These are phyloP conservation scores for Epizoanthus illoricatus DNA, from an alignment of 92 coral and sea anemone species.

Conservation along the genomic window DNA sequence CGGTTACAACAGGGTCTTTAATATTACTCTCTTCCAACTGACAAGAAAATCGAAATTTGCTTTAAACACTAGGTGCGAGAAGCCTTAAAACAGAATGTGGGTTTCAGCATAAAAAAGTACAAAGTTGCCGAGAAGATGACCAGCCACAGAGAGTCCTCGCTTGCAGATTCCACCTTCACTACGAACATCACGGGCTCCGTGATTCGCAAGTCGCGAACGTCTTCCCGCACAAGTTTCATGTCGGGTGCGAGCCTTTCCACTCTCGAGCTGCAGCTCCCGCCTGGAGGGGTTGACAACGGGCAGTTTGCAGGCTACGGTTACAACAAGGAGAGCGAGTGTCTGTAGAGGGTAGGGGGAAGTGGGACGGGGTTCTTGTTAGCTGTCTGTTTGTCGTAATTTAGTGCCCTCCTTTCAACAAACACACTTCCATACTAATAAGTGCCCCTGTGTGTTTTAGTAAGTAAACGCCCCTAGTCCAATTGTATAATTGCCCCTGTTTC, in stretches of 20 bases:
- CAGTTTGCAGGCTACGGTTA: neutral
- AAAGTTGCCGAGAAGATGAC: conserved; percentile 24
- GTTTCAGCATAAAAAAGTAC: neutral
- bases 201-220: neutral
- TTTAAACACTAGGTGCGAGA: conserved; percentile 7
- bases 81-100: conserved; percentile 14
- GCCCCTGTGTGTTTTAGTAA: too few relatives aligned
- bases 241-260: conserved; percentile 16
- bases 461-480: too few relatives aligned
- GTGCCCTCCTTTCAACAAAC: too few relatives aligned
- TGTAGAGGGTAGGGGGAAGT: neutral
- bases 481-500: too few relatives aligned
- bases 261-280: conserved; percentile 17
- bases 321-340: conserved; percentile 38
- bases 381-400: too few relatives aligned
- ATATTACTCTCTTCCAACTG: neutral
- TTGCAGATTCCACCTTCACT: conserved; percentile 11
- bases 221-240: conserved; percentile 7
- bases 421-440: too few relatives aligned
- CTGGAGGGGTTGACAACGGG: neutral
- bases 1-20: neutral
- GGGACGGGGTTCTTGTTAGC: too few relatives aligned
- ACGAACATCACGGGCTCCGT: conserved; percentile 22
- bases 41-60: neutral
- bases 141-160: conserved; percentile 17